These are phyloP conservation scores for Microdon myrmicae DNA, from an alignment of 2,888 invertebrate species.

Conservation along the genomic window DNA sequence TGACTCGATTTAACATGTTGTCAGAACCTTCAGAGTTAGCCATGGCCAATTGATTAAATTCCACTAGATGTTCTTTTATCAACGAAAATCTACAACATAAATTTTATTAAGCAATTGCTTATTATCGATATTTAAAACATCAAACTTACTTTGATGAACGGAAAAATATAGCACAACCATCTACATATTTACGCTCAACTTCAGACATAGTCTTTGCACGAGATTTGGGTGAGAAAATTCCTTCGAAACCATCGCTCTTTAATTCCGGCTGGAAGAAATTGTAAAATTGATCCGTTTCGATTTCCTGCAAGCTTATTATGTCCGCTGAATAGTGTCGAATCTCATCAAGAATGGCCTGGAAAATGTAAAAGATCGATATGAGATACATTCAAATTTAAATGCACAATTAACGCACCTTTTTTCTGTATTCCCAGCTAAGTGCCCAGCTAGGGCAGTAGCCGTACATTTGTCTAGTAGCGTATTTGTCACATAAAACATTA, in stretches of 20 bases:
- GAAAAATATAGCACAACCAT: slow-evolving; percentile 99
- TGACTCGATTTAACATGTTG: slow-evolving; percentile 97
- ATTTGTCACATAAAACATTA: slow-evolving; percentile 99
- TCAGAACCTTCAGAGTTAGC: slow-evolving; percentile 97
- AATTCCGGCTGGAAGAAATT: slow-evolving; percentile 95
- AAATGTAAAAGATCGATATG: slow-evolving; percentile 6
- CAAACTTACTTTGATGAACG: slow-evolving; percentile 85
- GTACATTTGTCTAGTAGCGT: slow-evolving; percentile 98
- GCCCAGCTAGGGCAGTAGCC: slow-evolving; percentile 99
- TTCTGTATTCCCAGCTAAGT: slow-evolving; percentile 97
- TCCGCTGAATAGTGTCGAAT: slow-evolving; percentile 96
- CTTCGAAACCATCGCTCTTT: slow-evolving; percentile 89
- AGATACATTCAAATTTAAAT: not conserved
- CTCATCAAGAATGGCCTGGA: slow-evolving; percentile 89
- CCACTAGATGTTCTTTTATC: slow-evolving; percentile 95
- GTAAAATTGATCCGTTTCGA: slow-evolving; percentile 99
- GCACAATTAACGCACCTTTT: slow-evolving; percentile 72
- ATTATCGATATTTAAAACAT: not conserved
- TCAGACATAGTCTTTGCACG: slow-evolving; percentile 98
- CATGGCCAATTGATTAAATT: slow-evolving; percentile 99
- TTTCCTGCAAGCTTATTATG: slow-evolving; percentile 96
- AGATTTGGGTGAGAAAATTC: slow-evolving; percentile 98
- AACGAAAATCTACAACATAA: slow-evolving; percentile 84
- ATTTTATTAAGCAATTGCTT: too few relatives aligned
- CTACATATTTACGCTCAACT: slow-evolving; percentile 95